Base-by-base conservation (phyloP, 2,888 invertebrate species). In the Eupithecia vulgata region DNA sequence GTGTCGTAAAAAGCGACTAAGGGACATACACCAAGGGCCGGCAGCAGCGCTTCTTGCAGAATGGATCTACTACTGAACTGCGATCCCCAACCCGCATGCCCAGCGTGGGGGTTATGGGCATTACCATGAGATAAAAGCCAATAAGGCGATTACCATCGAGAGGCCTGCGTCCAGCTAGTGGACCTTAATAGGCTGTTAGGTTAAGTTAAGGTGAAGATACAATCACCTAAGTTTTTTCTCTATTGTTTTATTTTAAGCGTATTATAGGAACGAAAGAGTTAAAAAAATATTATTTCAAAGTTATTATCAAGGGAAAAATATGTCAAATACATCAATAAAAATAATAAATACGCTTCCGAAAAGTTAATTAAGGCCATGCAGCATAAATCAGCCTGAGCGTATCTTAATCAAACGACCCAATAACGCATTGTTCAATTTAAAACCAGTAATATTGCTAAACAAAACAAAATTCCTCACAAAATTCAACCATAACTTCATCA, bases 281-380 rank as follows among this genome's bases (percentile, higher is more conserved):
- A n/a, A n/a, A n/a, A n/a, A 45, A 17, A 45, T 17, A 10, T 25
- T 52, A 0, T 25, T 3, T 1, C 21, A 3, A 2, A 13, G 21
- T 21, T 12, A 21, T 21, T 48, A 0, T 52, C 21, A 52, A 25
- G 52, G 52, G 15, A 61, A 34, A 61, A 61, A 34, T 10, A 8
- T 21, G 13, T 17, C 0, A 61, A 61, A 30, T 5, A 61, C 34
- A 7, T 34, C 2, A 17, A 34, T 61, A 34, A 61, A 34, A 57
- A 57, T 21, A 21, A 52, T 57, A 25, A 57, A 57, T 57, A 57
- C 21, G 25, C 25, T 61, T 34, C 61, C 34, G 35, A 35, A 67
- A 52, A 35, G 34, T 61, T 61, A 61, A 61, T 61, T 61, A 48
- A 52, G 48, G 34, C 61, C 61, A 61, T 61, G 61, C 15, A 61